Evolutionary conservation across 2,797 vertebrate species (phyloP).

Genomic region (Botia kubotai): DNA sequence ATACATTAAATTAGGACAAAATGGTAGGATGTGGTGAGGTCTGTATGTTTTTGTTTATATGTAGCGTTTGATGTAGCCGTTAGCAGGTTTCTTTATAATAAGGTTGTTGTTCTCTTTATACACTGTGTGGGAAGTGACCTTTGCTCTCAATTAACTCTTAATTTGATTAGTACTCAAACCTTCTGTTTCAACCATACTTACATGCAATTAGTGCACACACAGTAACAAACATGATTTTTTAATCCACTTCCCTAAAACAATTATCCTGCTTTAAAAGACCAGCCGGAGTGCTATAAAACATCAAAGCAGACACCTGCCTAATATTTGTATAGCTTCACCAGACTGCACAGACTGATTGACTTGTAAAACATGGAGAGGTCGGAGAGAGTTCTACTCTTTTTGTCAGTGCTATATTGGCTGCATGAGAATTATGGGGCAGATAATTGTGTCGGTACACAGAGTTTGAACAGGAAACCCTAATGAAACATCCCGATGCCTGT

Average conservation of each 20-base stretch:
- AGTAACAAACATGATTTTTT: background rate
- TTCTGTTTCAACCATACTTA: conserved; percentile 7
- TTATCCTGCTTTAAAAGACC: background rate
- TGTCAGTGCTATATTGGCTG: conserved; percentile 11
- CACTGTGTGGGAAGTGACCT: conserved; percentile 21
- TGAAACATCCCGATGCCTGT: conserved; percentile 22
- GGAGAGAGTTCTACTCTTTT: conserved; percentile 15
- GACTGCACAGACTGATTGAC: conserved; percentile 22
- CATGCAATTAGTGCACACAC: background rate
- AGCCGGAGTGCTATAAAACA: background rate
- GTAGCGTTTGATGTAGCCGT: background rate
- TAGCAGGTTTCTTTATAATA: conserved; percentile 9
- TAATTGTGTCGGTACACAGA: conserved; percentile 18
- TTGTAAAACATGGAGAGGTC: conserved; percentile 31
- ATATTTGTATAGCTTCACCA: conserved; percentile 25
- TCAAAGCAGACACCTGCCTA: conserved; percentile 20
- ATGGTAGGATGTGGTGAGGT: too few relatives aligned
- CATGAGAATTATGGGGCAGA: conserved; percentile 16
- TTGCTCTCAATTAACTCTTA: conserved; percentile 21
- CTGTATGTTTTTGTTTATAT: background rate
- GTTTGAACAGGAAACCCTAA: background rate
- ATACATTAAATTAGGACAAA: too few relatives aligned
- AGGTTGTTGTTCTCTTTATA: background rate
- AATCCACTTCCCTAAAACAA: background rate
- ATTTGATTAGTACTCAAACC: conserved; percentile 25